Evolutionary conservation across 2,113 vertebrate genomes (phyloP), one percentile per base, ranked within the genome.

Genomic region (Cololabis saira): DNA sequence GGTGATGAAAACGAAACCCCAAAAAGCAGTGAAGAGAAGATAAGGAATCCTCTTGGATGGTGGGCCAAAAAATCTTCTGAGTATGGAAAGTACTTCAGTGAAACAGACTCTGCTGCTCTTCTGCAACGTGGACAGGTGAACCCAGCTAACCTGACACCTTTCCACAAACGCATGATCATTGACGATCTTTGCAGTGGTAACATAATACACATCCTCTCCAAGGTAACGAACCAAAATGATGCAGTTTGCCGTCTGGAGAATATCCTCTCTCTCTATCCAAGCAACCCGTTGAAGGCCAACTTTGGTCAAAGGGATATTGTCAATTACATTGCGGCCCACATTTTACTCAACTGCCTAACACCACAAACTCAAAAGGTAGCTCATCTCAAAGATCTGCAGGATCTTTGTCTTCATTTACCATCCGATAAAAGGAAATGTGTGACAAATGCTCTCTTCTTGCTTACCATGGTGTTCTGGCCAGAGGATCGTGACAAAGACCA

Each of bases 391-490:
- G 64, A 73, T 22, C 89, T 96, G 0, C 91, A 92, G 1, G 71
- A 66, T 4, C 91, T 93, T 40, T 90, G 91, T 64, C 8, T 3
- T 17, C 91, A 83, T 62, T 92, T 95, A 1, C 76, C 71, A 52
- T 61, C 51, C 76, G 87, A 69, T 18, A 83, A 55, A 71, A 88
- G 41, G 7, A 90, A 76, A 50, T 93, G 91, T 56, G 83, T 86
- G 41, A 51, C 93, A 69, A 89, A 74, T 45, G 90, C 93, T 15
- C 15, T 90, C 27, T 95, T 95, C 68, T 59, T 95, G 61, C 89
- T 91, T 12, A 91, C 92, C 1, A 73, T 96, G 53, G 63, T 95
- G 0, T 94, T 93, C 74, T 95, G 95, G 95, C 94, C 94, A 64
- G 95, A 95, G 47, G 92, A 93, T 17, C 60, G 83, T 19, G 44